Percentiles rank a stretch among this genome's conserved stretches.
phyloP scores from a whole-genome alignment of 2,113 vertebrate genomes.

The Probosciger aterrimus region DNA sequence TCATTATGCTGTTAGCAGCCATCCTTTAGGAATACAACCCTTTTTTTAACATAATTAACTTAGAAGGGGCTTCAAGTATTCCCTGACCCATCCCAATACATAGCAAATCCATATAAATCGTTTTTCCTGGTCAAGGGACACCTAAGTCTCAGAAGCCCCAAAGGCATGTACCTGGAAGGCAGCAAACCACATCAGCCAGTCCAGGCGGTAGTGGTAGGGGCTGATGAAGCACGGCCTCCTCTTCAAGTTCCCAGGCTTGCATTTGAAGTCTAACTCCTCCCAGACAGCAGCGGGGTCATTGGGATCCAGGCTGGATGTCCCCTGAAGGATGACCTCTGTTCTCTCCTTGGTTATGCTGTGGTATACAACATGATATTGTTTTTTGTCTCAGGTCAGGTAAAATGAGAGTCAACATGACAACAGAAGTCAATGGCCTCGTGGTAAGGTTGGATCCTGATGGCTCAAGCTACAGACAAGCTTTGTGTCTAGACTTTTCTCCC shows the following conservation, averaged over 20 bases:
- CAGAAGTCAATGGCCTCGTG: fast-evolving
- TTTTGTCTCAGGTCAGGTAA: background rate
- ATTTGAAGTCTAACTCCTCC: constrained; percentile 94
- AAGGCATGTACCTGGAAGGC: constrained; percentile 86
- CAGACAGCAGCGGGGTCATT: constrained; percentile 79
- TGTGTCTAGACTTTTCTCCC: background rate
- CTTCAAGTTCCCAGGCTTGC: constrained; percentile 85
- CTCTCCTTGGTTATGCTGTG: constrained; percentile 91
- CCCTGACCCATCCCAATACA: background rate
- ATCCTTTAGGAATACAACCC: background rate
- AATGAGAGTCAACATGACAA: background rate
- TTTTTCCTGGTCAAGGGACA: background rate
- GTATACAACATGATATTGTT: background rate
- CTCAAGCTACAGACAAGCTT: background rate
- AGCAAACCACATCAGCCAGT: constrained; percentile 99
- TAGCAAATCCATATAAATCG: background rate
- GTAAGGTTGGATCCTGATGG: background rate
- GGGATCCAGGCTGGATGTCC: constrained; percentile 83
- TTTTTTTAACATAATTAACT: background rate
- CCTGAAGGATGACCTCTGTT: constrained; percentile 92
- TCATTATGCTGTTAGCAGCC: background rate
- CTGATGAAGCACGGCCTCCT: constrained; percentile 85
- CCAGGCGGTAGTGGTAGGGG: constrained; percentile 93
- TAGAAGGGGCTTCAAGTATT: background rate
- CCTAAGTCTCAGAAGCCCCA: background rate